Evolutionary conservation across 2,797 vertebrate species (phyloP), one percentile per base, ranked within the genome.

Genomic region (Tamandua tetradactyla): DNA sequence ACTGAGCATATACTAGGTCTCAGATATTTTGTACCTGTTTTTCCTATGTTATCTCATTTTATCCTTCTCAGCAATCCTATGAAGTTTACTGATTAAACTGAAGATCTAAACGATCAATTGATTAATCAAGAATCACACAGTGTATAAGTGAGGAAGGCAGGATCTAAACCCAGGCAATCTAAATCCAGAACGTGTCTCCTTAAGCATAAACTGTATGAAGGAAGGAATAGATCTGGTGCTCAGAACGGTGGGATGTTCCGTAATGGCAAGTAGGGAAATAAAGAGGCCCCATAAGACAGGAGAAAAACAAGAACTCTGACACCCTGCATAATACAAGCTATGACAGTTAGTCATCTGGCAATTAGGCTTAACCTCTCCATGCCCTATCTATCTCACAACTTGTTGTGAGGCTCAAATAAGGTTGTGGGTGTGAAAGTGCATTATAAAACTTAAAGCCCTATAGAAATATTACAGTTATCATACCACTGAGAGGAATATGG

Each of bases 331-430:
- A 90, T 78, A 62, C 5, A 52, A 87, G 30, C 72, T 83, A 1
- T 86, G n/a, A n/a, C n/a, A n/a, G n/a, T n/a, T n/a, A n/a, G 47
- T 79, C 59, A 76, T 27, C 85, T 6, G 1, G 80, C 93, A 85
- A 74, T 96, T 89, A 92, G 42, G 40, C 66, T 85, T 91, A 47
- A 87, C 52, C 72, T 90, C n/a, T 55, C 42, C 74, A 62, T 89
- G 72, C 42, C 64, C 87, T 91, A 68, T 64, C 89, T 61, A 72
- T 90, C 40, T 95, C 82, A 62, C 5, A 20, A 32, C 25, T 75
- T 88, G 27, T 59, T 55, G 27, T 93, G 18, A 94, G 94, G 95
- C 95, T 95, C 93, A 91, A 95, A 91, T 89, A 66, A 86, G 79
- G 82, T 92, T 83, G 0, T 78, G 61, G 80, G 55, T 91, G 71